Base-by-base conservation (phyloP, 2,888 invertebrate genomes). In the Apodemia duryi region DNA sequence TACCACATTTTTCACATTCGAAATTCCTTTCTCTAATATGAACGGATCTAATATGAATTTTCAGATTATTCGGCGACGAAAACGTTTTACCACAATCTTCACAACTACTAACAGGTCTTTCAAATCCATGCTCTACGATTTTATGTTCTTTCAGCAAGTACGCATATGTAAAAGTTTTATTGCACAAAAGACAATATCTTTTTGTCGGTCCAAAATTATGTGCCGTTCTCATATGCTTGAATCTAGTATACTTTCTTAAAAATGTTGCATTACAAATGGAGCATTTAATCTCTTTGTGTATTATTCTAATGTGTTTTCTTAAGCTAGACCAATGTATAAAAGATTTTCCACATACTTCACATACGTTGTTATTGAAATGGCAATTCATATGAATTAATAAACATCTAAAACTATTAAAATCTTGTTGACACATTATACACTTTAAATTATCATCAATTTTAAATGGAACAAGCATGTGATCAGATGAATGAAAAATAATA, bases 231-330 rank as follows among this genome's bases (percentile, higher is more conserved):
- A 76, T 73, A 43, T 77, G 75, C 29, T 75, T 72, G 1, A 71
- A 65, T 41, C 66, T 69, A 0, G 68, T 63, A 32, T 73, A 70
- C 1, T 67, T 69, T 0, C 69, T 68, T 0, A 61, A 32, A 21
- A 84, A 82, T 2, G 70, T 75, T 1, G 73, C 73, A 1, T 75
- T 46, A 60, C 86, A 86, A 1, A 72, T 63, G 0, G 76, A 65
- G 61, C 86, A 85, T 65, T 80, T 78, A 10, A 77, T 78, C 61
- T 77, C 77, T 64, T 41, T 76, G 21, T 85, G 85, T 28, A 77
- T 66, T 0, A 74, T 67, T 6, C 73, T 70, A 0, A 82, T 70
- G 28, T 86, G 86, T 7, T 72, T 69, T 1, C 81, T 69, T 2
- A 86, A 66, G 49, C 81, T 80, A 0, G 74, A 9, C 0, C 80